Evolutionary conservation across 2,113 vertebrate genomes (phyloP).

Genomic region (Hippocampus abdominalis): DNA sequence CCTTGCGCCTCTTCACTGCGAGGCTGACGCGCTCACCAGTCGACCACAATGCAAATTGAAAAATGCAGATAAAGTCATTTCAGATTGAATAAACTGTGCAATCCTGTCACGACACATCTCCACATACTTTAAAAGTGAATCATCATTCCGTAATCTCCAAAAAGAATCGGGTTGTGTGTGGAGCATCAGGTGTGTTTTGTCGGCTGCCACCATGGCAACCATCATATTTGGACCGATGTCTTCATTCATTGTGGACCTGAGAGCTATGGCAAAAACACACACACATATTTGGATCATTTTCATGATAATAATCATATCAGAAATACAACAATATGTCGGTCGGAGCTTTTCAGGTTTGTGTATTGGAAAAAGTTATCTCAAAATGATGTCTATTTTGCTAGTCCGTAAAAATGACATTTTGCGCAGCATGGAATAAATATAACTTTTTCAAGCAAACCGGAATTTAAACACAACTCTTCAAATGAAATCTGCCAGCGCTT

Average conservation of each 20-base stretch:
- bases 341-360: too few species aligned
- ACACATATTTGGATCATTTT: neutral
- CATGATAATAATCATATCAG: neutral
- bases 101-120: neutral
- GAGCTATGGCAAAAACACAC: slow-evolving; percentile 17
- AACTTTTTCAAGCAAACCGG: too few species aligned
- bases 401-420: too few species aligned
- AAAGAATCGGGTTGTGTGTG: slow-evolving; percentile 18
- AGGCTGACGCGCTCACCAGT: too few species aligned
- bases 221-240: slow-evolving; percentile 48
- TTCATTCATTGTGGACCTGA: slow-evolving; percentile 34
- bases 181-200: slow-evolving; percentile 19
- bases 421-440: too few species aligned
- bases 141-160: slow-evolving; percentile 6
- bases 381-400: too few species aligned
- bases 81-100: neutral
- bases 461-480: too few species aligned
- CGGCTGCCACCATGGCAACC: slow-evolving; percentile 13
- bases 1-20: too few species aligned
- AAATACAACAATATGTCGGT: too few species aligned
- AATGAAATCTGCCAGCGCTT: too few species aligned
- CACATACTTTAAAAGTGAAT: slow-evolving; percentile 45
- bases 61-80: neutral
- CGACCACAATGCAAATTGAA: neutral
- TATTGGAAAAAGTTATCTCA: too few species aligned